Base-by-base conservation (phyloP, 2,797 vertebrate genomes). In the Acridotheres tristis region DNA sequence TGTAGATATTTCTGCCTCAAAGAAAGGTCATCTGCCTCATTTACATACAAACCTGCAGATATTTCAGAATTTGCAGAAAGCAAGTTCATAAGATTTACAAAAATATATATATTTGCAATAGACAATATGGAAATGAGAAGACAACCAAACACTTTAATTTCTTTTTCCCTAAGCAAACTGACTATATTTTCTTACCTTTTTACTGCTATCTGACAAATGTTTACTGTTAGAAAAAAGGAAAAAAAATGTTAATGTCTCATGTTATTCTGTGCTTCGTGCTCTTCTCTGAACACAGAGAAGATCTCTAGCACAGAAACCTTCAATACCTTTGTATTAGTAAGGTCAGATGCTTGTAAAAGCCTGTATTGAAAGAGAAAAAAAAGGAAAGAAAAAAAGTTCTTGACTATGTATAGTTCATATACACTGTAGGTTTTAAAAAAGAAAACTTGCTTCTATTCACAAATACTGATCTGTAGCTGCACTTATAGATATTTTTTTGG, bases 401-500 rank as follows among this genome's bases (percentile, higher is more conserved):
- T 61, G 19, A 43, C 61, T 57, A 57, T 72, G 32, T 59, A 62
- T n/a, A 61, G 43, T 68, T 82, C 16, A 4, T 66, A 66, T 66
- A 59, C 19, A 2, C 32, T 93, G 51, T 27, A 59, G 40, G 67
- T 85, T 86, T 63, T 76, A 91, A 75, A 81, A 73, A 42, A 89
- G 47, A 73, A 93, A 95, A 43, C 20, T 89, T 34, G 22, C 38
- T 92, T 85, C 36, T 68, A 34, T 80, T 85, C 45, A 81, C 21
- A 82, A 91, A 80, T 57, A 77, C 62, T 17, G 15, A 67, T 71
- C 73, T 40, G 50, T 61, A 94, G 63, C 61, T 80, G 43, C 32
- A 92, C 68, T 67, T 62, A 81, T 36, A 67, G 57, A 55, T 82
- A 5, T 90, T 80, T 94, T 93, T 97, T 95, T 86, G 53, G 77